Percentiles rank a stretch among this genome's conserved stretches.
phyloP scores from a whole-genome alignment of 2,888 invertebrate genomes.

The Stegana nigrithorax region DNA sequence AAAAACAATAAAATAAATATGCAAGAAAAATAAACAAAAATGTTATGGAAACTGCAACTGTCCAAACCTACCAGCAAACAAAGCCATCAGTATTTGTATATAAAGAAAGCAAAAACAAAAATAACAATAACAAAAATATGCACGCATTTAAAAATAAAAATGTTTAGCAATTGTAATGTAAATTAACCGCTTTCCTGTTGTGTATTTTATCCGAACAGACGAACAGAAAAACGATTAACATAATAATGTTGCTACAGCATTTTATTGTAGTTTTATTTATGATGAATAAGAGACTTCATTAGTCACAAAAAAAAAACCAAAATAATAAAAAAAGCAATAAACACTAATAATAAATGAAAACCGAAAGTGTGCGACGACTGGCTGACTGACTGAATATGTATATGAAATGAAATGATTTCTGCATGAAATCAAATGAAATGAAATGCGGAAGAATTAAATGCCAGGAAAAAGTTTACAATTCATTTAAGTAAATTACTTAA shows the following conservation, averaged over 20 bases:
- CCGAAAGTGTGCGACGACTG: no score
- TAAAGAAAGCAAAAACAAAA: conserved; percentile 14
- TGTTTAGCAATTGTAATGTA: conserved; percentile 47
- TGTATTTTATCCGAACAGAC: no score
- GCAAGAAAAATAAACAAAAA: neutral
- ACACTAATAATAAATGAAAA: conserved; percentile 42
- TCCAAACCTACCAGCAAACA: conserved; percentile 30
- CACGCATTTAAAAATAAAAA: conserved; percentile 20
- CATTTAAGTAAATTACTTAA: conserved; percentile 27
- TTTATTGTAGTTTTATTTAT: neutral
- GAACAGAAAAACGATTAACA: conserved; percentile 33
- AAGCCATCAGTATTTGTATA: neutral
- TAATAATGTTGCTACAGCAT: neutral
- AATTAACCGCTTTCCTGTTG: conserved; percentile 31
- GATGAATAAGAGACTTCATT: conserved; percentile 47
- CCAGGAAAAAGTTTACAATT: conserved; percentile 40
- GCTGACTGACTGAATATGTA: conserved; percentile 19
- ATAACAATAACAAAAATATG: neutral
- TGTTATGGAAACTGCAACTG: conserved; percentile 12
- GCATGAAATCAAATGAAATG: conserved; percentile 21
- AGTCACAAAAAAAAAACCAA: conserved; percentile 41
- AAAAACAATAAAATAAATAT: conserved; percentile 11
- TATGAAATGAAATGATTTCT: neutral
- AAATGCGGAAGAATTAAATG: conserved; percentile 45
- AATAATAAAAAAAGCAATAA: conserved; percentile 41